Conservation (phyloP, 2,113 vertebrate species). For the Myanophis thanlyinensis region DNA sequence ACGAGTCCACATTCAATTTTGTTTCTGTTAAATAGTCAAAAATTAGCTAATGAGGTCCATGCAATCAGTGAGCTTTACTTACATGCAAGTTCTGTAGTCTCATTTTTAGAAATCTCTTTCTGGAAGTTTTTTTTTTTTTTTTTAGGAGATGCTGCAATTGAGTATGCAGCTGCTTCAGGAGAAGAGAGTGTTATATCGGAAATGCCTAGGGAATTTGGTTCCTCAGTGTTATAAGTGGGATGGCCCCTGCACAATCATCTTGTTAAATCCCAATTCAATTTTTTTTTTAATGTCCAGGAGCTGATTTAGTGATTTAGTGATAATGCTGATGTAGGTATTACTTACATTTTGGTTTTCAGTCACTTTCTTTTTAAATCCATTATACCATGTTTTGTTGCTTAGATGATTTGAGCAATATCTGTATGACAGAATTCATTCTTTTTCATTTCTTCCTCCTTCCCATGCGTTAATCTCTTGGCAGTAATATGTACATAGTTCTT, state of each 20-base stretch:
- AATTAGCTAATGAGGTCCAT: not conserved
- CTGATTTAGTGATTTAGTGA: too few species aligned
- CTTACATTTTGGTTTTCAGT: not conserved
- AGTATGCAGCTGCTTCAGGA: not conserved
- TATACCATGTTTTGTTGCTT: not conserved
- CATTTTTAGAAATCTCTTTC: not conserved
- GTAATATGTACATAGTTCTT: not conserved
- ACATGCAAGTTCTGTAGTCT: not conserved
- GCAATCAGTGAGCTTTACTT: not conserved
- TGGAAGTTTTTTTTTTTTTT: not conserved
- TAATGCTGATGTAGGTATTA: not conserved
- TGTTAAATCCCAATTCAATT: not conserved
- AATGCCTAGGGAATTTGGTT: not conserved
- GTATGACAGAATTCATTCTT: not conserved
- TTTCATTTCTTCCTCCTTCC: not conserved
- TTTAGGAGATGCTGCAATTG: not conserved
- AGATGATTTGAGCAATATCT: not conserved
- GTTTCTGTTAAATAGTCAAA: not conserved
- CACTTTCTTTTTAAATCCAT: not conserved
- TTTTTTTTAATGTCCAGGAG: too few species aligned
- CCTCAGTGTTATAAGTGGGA: not conserved
- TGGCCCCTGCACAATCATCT: not conserved
- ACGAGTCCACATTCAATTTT: not conserved
- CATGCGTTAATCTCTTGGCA: not conserved
- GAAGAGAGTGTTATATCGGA: not conserved